Evolutionary conservation across 2,888 invertebrate species (phyloP).

Genomic region (Heliconius erato): DNA sequence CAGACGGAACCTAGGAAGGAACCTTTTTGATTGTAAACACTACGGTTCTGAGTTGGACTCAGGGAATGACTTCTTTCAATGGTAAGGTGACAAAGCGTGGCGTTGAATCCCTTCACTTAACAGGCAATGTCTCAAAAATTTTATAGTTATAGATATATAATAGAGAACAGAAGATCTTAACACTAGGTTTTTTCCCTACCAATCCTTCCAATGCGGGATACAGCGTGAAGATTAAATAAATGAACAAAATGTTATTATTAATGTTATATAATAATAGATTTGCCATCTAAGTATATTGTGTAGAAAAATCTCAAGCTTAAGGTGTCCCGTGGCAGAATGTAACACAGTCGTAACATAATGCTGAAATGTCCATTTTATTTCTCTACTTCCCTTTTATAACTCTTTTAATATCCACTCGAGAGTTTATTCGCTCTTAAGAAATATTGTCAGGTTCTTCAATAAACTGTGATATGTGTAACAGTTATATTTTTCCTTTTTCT

Average conservation of each 20-base stretch:
- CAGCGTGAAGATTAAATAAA: neutral
- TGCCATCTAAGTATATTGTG: neutral
- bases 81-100: too few species aligned
- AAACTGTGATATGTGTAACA: slow-evolving; percentile 40
- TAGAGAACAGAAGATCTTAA: neutral
- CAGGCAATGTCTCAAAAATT: too few species aligned
- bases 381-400: slow-evolving; percentile 27
- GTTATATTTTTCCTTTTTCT: slow-evolving; percentile 24
- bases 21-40: too few species aligned
- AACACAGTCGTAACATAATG: neutral
- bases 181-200: neutral
- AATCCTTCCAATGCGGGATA: neutral
- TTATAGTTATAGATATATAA: too few species aligned
- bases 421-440: slow-evolving; percentile 35
- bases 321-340: slow-evolving; percentile 9
- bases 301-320: slow-evolving; percentile 3
- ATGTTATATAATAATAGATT: neutral
- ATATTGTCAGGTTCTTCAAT: slow-evolving; percentile 40
- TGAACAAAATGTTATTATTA: neutral
- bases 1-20: neutral
- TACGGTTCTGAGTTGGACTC: too few species aligned
- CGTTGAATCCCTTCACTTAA: too few species aligned
- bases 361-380: neutral
- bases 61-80: too few species aligned
- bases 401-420: slow-evolving; percentile 32